Percentiles rank a stretch among this genome's conserved stretches.
These are phyloP conservation scores for Arctocebus calabarensis DNA, from an alignment of 2,797 vertebrate genomes.

Conservation along the genomic window DNA sequence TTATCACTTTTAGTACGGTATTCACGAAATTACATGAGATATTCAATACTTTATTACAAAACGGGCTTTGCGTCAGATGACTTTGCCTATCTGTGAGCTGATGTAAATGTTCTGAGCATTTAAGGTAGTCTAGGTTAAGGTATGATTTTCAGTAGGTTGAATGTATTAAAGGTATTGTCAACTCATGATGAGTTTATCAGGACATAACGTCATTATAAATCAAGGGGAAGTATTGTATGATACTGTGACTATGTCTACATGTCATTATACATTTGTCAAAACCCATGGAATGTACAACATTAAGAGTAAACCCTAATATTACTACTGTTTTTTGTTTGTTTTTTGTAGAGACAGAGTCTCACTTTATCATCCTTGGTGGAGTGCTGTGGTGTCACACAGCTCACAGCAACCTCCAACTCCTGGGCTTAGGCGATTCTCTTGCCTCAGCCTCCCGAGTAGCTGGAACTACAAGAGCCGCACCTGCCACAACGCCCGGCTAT, in stretches of 20 bases:
- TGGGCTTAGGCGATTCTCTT: too few relatives aligned
- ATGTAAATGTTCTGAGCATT: neutral
- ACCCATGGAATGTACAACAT: neutral
- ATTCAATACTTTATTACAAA: neutral
- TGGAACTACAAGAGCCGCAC: too few relatives aligned
- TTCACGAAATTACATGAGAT: neutral
- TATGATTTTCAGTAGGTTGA: neutral
- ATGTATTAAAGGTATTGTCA: neutral
- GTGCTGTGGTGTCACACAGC: too few relatives aligned
- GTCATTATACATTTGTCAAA: slow-evolving; percentile 3
- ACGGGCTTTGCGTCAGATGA: neutral
- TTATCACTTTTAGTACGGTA: neutral
- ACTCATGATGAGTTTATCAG: neutral
- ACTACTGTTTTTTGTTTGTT: too few relatives aligned
- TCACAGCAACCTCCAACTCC: too few relatives aligned
- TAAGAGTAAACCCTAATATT: neutral
- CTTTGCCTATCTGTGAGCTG: neutral
- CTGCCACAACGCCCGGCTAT: too few relatives aligned
- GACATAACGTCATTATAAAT: neutral
- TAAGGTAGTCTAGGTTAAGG: neutral
- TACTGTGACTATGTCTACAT: neutral
- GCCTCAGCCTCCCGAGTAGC: too few relatives aligned
- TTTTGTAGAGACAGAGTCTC: too few relatives aligned
- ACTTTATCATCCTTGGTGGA: too few relatives aligned
- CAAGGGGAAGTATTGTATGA: neutral